Percentiles rank a stretch among this genome's conserved stretches.
phyloP scores from a whole-genome alignment of 2,797 vertebrate species.

The Pipistrellus nathusii region DNA sequence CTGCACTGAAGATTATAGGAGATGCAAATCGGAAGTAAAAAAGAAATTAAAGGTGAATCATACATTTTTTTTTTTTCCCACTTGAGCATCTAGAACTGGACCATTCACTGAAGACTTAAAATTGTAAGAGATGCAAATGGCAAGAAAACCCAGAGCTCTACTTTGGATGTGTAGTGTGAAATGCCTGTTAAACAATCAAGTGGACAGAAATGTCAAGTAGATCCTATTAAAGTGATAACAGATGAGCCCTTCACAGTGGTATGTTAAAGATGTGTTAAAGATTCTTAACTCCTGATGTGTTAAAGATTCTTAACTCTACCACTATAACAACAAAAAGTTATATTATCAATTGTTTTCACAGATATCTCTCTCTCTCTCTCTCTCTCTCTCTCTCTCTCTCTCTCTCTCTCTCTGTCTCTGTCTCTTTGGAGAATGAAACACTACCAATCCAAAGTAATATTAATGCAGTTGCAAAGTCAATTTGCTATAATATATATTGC shows the following conservation, averaged over 20 bases:
- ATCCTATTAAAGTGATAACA: not conserved
- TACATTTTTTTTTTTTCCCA: not conserved
- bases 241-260: not conserved
- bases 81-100: not conserved
- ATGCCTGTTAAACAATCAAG: not conserved
- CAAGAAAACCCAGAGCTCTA: conserved; percentile 31
- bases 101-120: not conserved
- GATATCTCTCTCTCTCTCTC: too few species aligned
- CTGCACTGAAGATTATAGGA: not conserved
- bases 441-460: not conserved
- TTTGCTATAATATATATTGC: not conserved
- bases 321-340: not conserved
- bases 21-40: not conserved
- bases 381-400: too few species aligned
- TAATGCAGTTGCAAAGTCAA: conserved; percentile 15
- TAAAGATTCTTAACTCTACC: not conserved
- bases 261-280: conserved; percentile 2
- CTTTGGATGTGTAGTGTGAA: not conserved
- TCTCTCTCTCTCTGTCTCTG: too few species aligned
- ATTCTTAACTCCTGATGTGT: not conserved
- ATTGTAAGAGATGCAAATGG: not conserved
- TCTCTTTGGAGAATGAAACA: conserved; percentile 2
- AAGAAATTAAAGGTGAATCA: not conserved
- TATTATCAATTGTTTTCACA: not conserved
- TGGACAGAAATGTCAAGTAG: not conserved